Evolutionary conservation across 2,113 vertebrate species (phyloP), one percentile per base, ranked within the genome.

Genomic region (Phyllostomus hastatus): DNA sequence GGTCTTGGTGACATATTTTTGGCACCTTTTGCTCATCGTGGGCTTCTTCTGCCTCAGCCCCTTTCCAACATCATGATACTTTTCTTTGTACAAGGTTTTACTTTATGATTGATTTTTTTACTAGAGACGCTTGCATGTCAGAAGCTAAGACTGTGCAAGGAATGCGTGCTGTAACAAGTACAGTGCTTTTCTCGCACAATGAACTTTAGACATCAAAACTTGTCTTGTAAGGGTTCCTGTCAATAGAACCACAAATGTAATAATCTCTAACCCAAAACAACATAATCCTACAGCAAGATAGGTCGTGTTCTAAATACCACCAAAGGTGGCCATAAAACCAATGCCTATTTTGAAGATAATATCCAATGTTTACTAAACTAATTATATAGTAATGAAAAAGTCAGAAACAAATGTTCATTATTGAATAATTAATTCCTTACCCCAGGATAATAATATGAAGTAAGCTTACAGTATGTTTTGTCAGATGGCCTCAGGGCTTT

Each of bases 341-440:
- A 33, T 50, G 10, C 46, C 14, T 89, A 9, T 78, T 73, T 67
- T 59, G 78, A 91, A 93, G 78, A 96, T 78, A 88, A 88, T 64
- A 81, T 38, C 41, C 59, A 84, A 28, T 89, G 64, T 59, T 93
- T 94, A 89, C 38, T 79, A 89, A 87, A 75, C 75, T 73, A 75
- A 76, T 91, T 83, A 88, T 33, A 82, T 7, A 28, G n/a, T 50
- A 88, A 87, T 31, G 11, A 90, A 66, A 91, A 90, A 78, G 10
- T 64, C 67, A 84, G 59, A 83, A 79, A 57, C 19, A 64, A 61
- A 52, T 52, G 43, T 66, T 88, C 57, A 52, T 26, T 75, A 46
- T 31, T 26, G 35, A 81, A 26, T 64, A 92, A 85, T 90, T 92
- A 92, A 85, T 90, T 90, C 14, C 43, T 96, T 86, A 80, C 4